phyloP scores from a whole-genome alignment of 2,888 invertebrate species.

The Eledona agricola region DNA sequence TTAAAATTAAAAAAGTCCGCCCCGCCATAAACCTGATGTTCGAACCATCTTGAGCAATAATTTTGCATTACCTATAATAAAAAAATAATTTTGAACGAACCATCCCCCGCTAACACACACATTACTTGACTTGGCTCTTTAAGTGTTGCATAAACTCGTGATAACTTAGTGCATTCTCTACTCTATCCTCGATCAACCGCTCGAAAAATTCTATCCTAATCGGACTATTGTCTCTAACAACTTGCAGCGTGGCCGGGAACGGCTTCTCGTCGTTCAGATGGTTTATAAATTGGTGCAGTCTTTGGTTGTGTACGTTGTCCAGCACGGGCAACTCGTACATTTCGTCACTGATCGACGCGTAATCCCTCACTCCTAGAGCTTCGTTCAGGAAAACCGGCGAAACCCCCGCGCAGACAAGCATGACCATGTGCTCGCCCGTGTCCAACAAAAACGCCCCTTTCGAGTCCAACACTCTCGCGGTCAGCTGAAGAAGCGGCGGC shows the following conservation, averaged over 20 bases:
- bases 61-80: slow-evolving; percentile 48
- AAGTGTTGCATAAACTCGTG: slow-evolving; percentile 98
- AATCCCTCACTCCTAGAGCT: slow-evolving; percentile 79
- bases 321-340: slow-evolving; percentile 80
- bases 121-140: slow-evolving; percentile 86
- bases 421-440: slow-evolving; percentile 79
- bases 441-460: slow-evolving; percentile 94
- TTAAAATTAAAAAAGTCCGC: slow-evolving; percentile 35
- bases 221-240: slow-evolving; percentile 93
- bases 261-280: slow-evolving; percentile 88
- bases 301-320: slow-evolving; percentile 76
- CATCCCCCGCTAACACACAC: slow-evolving; percentile 12
- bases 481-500: slow-evolving; percentile 85
- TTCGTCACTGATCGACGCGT: slow-evolving; percentile 79
- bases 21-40: slow-evolving; percentile 25
- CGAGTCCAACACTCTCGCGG: slow-evolving; percentile 81
- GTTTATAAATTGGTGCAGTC: slow-evolving; percentile 81
- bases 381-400: slow-evolving; percentile 78
- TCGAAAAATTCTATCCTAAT: slow-evolving; percentile 84
- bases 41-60: slow-evolving; percentile 49
- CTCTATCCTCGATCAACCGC: slow-evolving; percentile 91
- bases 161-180: slow-evolving; percentile 94
- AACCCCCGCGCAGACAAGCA: slow-evolving; percentile 86
- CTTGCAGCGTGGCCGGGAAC: slow-evolving; percentile 77
- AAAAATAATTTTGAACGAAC: slow-evolving; percentile 11